Evolutionary conservation across 2,888 invertebrate species (phyloP), one percentile per base, ranked within the genome.

Genomic region (Drosophila algonquin): DNA sequence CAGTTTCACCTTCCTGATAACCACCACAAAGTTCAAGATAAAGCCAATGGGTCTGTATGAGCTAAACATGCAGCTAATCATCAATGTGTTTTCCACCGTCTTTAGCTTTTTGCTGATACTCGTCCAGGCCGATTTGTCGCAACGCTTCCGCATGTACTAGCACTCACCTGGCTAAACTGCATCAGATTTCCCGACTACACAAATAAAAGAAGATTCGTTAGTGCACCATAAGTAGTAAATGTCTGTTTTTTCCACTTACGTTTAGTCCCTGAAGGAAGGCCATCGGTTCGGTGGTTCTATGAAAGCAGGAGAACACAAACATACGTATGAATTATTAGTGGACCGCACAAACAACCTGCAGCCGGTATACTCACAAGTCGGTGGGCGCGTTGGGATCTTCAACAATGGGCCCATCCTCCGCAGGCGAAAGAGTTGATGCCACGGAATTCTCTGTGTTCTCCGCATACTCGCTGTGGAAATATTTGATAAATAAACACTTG

Each of bases 51-150:
- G 90, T 0, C 60, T 92, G 3, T 75, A 91, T 21, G 80, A 90
- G 56, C 75, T 92, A 5, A 81, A 92, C 53, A 74, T 87, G 44
- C 75, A 86, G 0, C 75, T 92, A 2, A 55, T 91, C 4, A 80
- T 78, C 51, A 80, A 81, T 64, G 80, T 90, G 0, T 70, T 92
- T 3, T 86, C 92, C 1, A 80, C 91, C 3, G 89, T 89, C 3
- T 85, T 90, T 8, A 91, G 89, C 21, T 91, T 91, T 60, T 73
- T 90, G n/a, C 58, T 92, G 3, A 91, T 92, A 51, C 76, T 92
- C 3, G 87, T 92, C 46, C 92, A 92, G 80, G 77, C 86, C 27
- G 92, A 92, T 80, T 75, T 92, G 45, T 85, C 90, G 1, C 80
- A 84, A 16, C 80, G 92, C 10, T 90, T 91, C 35, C 75, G 78